Evolutionary conservation across 2,113 vertebrate genomes (phyloP).

Genomic region (Myrmophylax atrothorax): DNA sequence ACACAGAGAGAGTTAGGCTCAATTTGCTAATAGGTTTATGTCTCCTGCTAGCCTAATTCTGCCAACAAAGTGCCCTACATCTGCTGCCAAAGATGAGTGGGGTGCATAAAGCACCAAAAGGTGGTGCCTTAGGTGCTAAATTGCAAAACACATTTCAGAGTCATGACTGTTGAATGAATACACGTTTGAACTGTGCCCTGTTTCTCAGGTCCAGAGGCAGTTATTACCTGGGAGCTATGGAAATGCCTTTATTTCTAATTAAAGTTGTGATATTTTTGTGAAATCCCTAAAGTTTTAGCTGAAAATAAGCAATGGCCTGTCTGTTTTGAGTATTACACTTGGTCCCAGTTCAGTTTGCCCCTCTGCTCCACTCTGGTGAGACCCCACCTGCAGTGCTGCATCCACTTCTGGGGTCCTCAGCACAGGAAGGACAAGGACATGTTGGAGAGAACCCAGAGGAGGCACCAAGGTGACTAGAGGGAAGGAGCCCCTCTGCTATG

Average conservation of each 20-base stretch:
- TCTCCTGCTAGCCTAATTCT: neutral
- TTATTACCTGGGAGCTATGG: neutral
- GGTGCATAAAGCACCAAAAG: neutral
- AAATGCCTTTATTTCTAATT: neutral
- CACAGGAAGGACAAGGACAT: neutral
- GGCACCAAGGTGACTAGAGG: too few relatives aligned
- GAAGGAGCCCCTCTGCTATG: neutral
- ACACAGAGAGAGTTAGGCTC: neutral
- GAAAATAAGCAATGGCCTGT: neutral
- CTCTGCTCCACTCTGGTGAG: neutral
- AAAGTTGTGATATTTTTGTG: neutral
- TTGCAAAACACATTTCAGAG: neutral
- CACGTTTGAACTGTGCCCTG: neutral
- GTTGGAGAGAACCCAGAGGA: neutral
- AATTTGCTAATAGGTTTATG: neutral
- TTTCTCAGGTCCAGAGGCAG: neutral
- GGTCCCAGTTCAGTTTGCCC: neutral
- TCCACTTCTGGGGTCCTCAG: neutral
- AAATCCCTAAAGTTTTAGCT: neutral
- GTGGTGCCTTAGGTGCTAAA: neutral
- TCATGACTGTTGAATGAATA: neutral
- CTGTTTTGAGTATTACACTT: neutral
- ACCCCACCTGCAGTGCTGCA: neutral
- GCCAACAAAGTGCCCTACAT: neutral
- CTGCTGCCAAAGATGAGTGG: neutral